These are phyloP conservation scores for Tamias sibiricus DNA, from an alignment of 2,113 vertebrate species.

Conservation along the genomic window DNA sequence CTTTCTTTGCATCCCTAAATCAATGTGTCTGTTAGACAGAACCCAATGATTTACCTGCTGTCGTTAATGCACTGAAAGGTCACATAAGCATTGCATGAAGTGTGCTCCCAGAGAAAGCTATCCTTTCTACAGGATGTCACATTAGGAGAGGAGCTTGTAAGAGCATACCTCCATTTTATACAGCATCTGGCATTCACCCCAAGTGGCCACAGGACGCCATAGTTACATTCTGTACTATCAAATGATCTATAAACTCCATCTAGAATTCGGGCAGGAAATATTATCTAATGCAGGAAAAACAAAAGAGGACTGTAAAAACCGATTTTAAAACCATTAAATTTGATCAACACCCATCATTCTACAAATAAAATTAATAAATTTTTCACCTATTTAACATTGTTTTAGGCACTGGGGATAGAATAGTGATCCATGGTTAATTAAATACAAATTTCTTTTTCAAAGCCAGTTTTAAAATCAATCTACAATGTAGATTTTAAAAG, in stretches of 20 bases:
- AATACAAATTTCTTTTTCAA: neutral
- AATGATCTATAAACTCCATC: conserved; percentile 66
- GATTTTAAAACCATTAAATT: conserved; percentile 31
- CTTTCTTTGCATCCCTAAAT: conserved; percentile 61
- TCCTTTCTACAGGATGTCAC: conserved; percentile 65
- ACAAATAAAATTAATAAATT: conserved; percentile 50
- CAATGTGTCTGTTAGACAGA: conserved; percentile 64
- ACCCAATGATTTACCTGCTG: conserved; percentile 66
- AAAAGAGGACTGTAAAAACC: conserved; percentile 15
- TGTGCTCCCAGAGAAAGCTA: conserved; percentile 37
- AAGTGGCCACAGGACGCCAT: conserved; percentile 35
- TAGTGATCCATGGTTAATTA: conserved; percentile 20
- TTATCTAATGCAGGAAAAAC: neutral
- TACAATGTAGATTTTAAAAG: neutral
- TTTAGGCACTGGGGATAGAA: neutral
- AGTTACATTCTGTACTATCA: conserved; percentile 20
- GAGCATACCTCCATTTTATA: conserved; percentile 40
- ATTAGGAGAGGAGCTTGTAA: conserved; percentile 61
- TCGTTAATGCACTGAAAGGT: conserved; percentile 30
- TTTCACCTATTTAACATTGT: neutral
- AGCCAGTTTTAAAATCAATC: neutral
- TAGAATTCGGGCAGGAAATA: conserved; percentile 38
- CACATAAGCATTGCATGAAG: conserved; percentile 52
- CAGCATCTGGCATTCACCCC: conserved; percentile 62
- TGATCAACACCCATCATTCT: conserved; percentile 48